These are phyloP conservation scores for Arvicanthis niloticus DNA, from an alignment of 2,113 vertebrate genomes.

Conservation along the genomic window DNA sequence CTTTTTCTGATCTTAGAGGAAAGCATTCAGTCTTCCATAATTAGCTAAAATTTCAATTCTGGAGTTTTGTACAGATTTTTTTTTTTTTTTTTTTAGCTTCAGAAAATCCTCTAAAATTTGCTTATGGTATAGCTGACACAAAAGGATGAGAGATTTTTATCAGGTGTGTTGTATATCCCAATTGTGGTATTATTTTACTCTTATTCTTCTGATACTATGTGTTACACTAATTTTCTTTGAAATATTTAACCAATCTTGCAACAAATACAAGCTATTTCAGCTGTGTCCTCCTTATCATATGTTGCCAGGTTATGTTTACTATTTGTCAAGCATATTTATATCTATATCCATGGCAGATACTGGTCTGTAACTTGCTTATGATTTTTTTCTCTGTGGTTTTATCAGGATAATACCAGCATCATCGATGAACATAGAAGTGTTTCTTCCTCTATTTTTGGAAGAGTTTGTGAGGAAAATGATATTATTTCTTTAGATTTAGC, in stretches of 20 bases:
- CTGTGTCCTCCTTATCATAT: background rate
- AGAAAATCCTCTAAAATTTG: background rate
- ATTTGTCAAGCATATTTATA: background rate
- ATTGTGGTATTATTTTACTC: constrained; percentile 1
- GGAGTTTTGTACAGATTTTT: background rate
- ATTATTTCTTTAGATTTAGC: constrained; percentile 23
- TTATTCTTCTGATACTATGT: background rate
- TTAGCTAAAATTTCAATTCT: background rate
- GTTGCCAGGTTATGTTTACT: background rate
- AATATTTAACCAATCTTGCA: background rate
- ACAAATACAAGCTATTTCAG: background rate
- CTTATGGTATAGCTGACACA: background rate
- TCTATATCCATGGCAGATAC: background rate
- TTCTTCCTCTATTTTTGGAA: background rate
- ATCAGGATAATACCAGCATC: background rate
- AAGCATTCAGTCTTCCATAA: constrained; percentile 6
- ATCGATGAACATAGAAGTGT: background rate
- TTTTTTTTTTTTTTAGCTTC: background rate
- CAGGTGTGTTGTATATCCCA: background rate
- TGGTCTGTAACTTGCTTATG: background rate
- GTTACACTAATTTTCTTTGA: background rate
- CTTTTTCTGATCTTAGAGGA: background rate
- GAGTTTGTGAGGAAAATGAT: background rate
- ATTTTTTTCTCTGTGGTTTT: background rate
- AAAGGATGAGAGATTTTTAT: background rate